Evolutionary conservation across 2,888 invertebrate genomes (phyloP).

Genomic region (Sinotaia quadrata): DNA sequence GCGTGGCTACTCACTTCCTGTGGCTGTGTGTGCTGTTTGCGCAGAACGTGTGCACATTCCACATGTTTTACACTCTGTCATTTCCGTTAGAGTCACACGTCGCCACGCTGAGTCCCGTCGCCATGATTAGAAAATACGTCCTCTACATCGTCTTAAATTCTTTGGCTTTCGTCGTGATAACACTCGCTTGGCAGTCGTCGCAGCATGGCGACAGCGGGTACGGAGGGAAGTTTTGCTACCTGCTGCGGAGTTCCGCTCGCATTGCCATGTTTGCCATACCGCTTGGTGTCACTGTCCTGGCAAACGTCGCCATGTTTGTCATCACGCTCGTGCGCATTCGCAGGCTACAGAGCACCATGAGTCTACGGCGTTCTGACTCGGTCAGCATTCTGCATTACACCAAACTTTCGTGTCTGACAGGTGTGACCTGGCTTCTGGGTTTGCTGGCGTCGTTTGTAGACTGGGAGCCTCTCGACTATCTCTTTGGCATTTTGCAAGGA

Average conservation of each 20-base stretch:
- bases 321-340: slow-evolving; percentile 22
- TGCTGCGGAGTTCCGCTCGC: background rate
- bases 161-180: background rate
- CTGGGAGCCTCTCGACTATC: background rate
- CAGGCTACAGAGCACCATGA: background rate
- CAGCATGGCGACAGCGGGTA: slow-evolving; percentile 3
- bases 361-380: background rate
- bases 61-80: slow-evolving; percentile 37
- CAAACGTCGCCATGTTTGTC: slow-evolving; percentile 26
- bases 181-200: slow-evolving; percentile 5
- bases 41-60: slow-evolving; percentile 42
- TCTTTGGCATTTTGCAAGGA: slow-evolving; percentile 17
- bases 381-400: slow-evolving; percentile 18
- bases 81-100: slow-evolving; percentile 20
- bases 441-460: slow-evolving; percentile 9
- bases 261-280: slow-evolving; percentile 17
- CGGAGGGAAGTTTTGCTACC: slow-evolving; percentile 15
- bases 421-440: slow-evolving; percentile 26
- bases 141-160: slow-evolving; percentile 12
- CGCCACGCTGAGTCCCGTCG: background rate
- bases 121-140: slow-evolving; percentile 12
- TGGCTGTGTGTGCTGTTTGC: slow-evolving; percentile 38
- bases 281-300: slow-evolving; percentile 5
- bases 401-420: slow-evolving; percentile 30
- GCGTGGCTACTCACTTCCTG: slow-evolving; percentile 37